Evolutionary conservation across 2,113 vertebrate genomes (phyloP).

Genomic region (Nyctereutes procyonoides): DNA sequence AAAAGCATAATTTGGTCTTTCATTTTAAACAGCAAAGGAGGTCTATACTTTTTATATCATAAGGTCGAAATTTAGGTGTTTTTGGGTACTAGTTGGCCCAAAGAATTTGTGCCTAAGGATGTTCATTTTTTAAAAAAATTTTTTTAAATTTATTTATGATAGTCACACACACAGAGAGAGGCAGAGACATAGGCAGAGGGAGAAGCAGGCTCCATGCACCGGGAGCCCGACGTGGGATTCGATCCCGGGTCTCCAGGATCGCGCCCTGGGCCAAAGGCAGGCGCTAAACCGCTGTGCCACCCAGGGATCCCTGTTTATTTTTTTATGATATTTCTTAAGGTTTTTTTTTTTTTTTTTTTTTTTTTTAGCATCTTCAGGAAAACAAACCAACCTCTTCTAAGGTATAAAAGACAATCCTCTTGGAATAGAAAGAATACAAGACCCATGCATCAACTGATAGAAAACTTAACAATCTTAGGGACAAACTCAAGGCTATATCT

Average conservation of each 20-base stretch:
- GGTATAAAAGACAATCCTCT: not conserved
- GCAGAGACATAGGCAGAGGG: too few species aligned
- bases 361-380: not conserved
- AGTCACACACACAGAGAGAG: too few species aligned
- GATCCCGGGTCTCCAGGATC: too few species aligned
- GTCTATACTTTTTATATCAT: not conserved
- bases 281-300: too few species aligned
- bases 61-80: not conserved
- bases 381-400: not conserved
- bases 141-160: too few species aligned
- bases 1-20: not conserved
- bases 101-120: not conserved
- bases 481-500: not conserved
- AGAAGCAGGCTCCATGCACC: too few species aligned
- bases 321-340: not conserved
- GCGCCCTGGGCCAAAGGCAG: too few species aligned
- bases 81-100: not conserved
- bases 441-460: not conserved
- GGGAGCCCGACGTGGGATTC: too few species aligned
- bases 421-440: not conserved
- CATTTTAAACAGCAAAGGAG: not conserved
- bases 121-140: not conserved
- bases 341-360: not conserved
- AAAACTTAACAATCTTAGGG: not conserved
- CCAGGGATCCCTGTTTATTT: too few species aligned